phyloP scores from a whole-genome alignment of 2,113 vertebrate species.

The Butastur rufipennis region DNA sequence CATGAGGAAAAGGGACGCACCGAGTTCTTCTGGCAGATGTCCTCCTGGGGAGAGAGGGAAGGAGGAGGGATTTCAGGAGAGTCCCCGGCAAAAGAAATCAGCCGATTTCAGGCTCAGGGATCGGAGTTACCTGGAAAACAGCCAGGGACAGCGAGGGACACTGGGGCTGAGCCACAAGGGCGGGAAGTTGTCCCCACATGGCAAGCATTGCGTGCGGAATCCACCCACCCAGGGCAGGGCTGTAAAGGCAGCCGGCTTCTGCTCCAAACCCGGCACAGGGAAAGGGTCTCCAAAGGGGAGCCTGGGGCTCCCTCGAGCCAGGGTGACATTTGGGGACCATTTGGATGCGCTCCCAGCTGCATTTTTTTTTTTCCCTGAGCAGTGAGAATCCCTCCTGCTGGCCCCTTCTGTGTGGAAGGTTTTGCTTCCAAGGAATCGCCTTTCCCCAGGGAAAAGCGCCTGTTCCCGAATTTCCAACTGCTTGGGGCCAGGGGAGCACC shows the following conservation, averaged over 20 bases:
- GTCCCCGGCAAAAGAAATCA: not conserved
- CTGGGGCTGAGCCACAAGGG: not conserved
- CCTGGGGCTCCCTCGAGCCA: too few species aligned
- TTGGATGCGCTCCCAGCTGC: not conserved
- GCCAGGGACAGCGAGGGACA: not conserved
- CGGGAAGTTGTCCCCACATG: accelerated
- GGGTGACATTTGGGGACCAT: not conserved
- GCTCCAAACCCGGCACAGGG: not conserved
- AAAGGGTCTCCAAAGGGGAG: not conserved
- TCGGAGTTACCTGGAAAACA: not conserved
- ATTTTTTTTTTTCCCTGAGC: not conserved
- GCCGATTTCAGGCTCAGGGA: not conserved
- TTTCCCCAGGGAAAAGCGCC: not conserved
- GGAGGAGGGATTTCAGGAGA: not conserved
- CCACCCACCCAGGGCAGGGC: not conserved
- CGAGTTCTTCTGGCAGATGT: constrained; percentile 72
- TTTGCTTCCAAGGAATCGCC: not conserved
- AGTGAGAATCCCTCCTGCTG: accelerated
- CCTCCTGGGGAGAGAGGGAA: constrained; percentile 51
- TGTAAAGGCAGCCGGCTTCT: not conserved
- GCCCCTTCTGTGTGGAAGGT: not conserved
- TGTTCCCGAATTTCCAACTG: accelerated
- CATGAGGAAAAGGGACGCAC: not conserved
- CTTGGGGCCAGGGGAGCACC: not conserved
- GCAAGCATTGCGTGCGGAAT: accelerated